Evolutionary conservation across 1,140 invertebrate genomes (phyloP).

Genomic region (Drosophila sp.): DNA sequence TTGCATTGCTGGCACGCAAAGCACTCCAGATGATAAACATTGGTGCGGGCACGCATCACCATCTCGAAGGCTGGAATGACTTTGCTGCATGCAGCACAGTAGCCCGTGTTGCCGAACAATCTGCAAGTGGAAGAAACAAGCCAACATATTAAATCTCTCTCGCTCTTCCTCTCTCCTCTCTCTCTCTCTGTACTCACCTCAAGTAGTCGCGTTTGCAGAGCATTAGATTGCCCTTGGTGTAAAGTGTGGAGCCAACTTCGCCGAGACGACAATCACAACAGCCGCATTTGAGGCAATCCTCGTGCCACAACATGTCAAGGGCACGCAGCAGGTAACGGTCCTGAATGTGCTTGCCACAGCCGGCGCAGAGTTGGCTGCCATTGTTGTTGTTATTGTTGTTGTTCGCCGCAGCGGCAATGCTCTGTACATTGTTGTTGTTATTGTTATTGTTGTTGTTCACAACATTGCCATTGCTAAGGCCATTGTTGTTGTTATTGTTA

Average conservation of each 20-base stretch:
- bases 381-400: conserved; percentile 85
- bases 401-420: conserved; percentile 70
- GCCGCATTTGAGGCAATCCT: conserved; percentile 98
- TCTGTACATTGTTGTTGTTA: conserved; percentile 64
- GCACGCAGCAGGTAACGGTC: conserved; percentile 94
- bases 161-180: neutral
- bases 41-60: conserved; percentile 98
- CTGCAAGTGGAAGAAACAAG: conserved; percentile 79
- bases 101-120: conserved; percentile 94
- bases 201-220: conserved; percentile 99
- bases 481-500: conserved; percentile 66
- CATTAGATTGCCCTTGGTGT: conserved; percentile 97
- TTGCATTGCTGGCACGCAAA: conserved; percentile 99
- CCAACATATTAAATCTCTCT: neutral
- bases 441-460: conserved; percentile 40
- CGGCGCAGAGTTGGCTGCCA: conserved; percentile 91
- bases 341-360: conserved; percentile 94
- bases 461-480: conserved; percentile 48
- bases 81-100: conserved; percentile 97
- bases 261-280: conserved; percentile 98
- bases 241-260: conserved; percentile 98
- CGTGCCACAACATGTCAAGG: conserved; percentile 97
- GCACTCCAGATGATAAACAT: conserved; percentile 99
- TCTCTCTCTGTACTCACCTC: conserved; percentile 87
- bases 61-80: conserved; percentile 99